phyloP scores from a whole-genome alignment of 2,113 vertebrate genomes.

The Colaptes auratus region DNA sequence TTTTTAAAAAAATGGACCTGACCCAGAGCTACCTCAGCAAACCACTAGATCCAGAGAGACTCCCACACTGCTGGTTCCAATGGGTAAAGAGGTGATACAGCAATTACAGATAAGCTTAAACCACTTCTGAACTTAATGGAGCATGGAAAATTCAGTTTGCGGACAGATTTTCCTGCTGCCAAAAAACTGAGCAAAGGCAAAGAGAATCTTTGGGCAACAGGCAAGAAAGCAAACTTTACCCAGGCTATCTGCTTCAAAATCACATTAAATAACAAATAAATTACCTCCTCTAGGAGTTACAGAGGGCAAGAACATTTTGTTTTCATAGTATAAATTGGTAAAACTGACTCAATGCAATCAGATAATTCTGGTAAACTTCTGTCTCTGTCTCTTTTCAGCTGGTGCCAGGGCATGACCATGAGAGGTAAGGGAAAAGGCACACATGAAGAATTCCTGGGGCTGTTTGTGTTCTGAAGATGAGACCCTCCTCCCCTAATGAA shows the following conservation, averaged over 20 bases:
- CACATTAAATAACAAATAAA: constrained; percentile 12
- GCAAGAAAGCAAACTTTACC: neutral
- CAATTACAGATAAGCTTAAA: neutral
- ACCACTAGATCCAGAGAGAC: neutral
- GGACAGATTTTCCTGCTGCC: neutral
- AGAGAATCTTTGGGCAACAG: neutral
- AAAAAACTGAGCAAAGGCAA: neutral
- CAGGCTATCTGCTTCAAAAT: neutral
- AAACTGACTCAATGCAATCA: constrained; percentile 53
- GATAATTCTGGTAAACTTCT: constrained; percentile 29
- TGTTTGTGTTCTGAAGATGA: neutral
- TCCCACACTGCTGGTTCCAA: neutral
- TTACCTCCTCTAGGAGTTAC: neutral
- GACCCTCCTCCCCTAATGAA: fast-evolving
- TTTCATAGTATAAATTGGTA: constrained; percentile 29
- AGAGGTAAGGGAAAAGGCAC: neutral
- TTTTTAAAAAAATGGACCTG: neutral
- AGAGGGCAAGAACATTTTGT: constrained; percentile 32
- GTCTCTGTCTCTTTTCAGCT: constrained; percentile 44
- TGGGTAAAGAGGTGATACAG: neutral
- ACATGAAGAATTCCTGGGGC: neutral
- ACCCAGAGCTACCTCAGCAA: neutral
- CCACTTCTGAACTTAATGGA: neutral
- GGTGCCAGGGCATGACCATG: constrained; percentile 51
- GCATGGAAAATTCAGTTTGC: neutral